Evolutionary conservation across 2,113 vertebrate species (phyloP).

Genomic region (Trogon melanurus): DNA sequence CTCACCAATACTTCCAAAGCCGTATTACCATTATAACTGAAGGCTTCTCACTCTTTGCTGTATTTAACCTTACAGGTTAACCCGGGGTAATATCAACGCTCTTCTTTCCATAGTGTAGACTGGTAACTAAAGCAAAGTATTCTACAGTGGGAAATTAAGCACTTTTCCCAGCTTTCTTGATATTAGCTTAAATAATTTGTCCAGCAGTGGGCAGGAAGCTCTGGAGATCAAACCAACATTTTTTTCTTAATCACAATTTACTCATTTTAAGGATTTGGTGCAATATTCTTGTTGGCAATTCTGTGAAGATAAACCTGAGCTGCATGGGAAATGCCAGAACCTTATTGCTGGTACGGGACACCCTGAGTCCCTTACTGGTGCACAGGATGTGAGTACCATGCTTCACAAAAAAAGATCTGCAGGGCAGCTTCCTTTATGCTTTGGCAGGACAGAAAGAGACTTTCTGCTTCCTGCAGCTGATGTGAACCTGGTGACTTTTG

Average conservation of each 20-base stretch:
- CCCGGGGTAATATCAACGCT: neutral
- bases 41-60: neutral
- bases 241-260: neutral
- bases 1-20: neutral
- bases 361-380: neutral
- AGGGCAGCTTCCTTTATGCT: neutral
- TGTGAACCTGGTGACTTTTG: neutral
- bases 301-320: neutral
- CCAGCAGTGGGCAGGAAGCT: neutral
- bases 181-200: neutral
- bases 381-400: neutral
- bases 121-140: neutral
- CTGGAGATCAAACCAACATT: neutral
- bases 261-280: neutral
- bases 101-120: neutral
- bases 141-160: neutral
- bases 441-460: neutral
- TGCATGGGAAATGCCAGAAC: neutral
- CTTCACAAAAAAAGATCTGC: neutral
- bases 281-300: neutral
- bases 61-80: neutral
- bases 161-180: neutral
- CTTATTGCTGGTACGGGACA: neutral
- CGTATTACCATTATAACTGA: neutral
- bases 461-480: neutral